Base-by-base conservation (phyloP, 2,888 invertebrate genomes). In the Chromoteleia sp. region DNA sequence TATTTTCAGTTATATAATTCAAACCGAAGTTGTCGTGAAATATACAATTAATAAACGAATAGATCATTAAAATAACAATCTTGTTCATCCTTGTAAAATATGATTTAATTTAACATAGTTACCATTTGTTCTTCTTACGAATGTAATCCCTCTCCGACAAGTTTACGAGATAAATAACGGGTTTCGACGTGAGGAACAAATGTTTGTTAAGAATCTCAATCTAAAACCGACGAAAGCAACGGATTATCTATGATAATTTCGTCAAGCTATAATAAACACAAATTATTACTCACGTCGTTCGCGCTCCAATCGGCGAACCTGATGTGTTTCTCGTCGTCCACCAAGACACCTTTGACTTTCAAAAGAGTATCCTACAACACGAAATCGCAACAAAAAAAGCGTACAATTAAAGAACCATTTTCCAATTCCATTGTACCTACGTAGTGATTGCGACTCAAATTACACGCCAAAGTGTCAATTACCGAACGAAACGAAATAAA, bases 71-170 rank as follows among this genome's bases (percentile, higher is more conserved):
- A 25, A 25, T 25, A 25, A n/a, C n/a, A n/a, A n/a, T n/a, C n/a
- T n/a, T n/a, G n/a, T n/a, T n/a, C n/a, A n/a, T n/a, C n/a, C n/a
- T n/a, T 29, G n/a, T 19, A 36, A 36, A 29, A 14, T 29, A 71
- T 80, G 83, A 94, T 92, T n/a, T n/a, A n/a, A n/a, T n/a, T n/a
- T n/a, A n/a, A n/a, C n/a, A n/a, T n/a, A n/a, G n/a, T n/a, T 93
- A 96, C 98, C 98, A 99, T 93, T 99, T 99, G 91, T 99, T 99
- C 93, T 99, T 99, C 94, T 99, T 99, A 87, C 98, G 95, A 87
- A 98, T 98, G 92, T 98, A 99, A 92, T 99, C 99, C 92, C 98
- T 98, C 92, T 99, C 98, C 0, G 99, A 97, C 82, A 99, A 93
- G 92, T 99, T 99, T 6, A 99, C 96, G 85, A 99, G 94, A 92